Evolutionary conservation across 2,888 invertebrate genomes (phyloP).

Genomic region (Torymus texanus): DNA sequence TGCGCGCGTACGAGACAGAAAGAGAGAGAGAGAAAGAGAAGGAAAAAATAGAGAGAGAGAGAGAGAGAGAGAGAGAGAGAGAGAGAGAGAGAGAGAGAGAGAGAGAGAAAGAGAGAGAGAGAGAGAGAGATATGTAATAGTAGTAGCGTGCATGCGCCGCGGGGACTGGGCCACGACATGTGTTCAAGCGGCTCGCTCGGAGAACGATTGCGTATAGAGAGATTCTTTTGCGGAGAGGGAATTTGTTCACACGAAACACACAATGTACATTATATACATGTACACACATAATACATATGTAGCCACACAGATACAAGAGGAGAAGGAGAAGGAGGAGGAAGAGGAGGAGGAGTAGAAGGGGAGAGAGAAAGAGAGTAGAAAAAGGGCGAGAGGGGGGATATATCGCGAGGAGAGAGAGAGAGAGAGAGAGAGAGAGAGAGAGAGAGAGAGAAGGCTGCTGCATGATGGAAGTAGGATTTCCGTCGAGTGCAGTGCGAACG

Average conservation of each 20-base stretch:
- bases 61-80: slow-evolving; percentile 61
- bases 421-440: slow-evolving; percentile 17
- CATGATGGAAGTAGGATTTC: slow-evolving; percentile 28
- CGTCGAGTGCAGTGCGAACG: slow-evolving; percentile 7
- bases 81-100: neutral
- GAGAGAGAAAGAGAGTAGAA: neutral
- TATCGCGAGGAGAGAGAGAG: slow-evolving; percentile 25
- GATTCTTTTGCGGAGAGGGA: slow-evolving; percentile 4
- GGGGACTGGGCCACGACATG: slow-evolving; percentile 67
- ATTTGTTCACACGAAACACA: slow-evolving; percentile 53
- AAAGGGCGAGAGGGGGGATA: neutral
- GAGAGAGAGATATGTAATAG: slow-evolving; percentile 64
- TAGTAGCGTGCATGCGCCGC: slow-evolving; percentile 57
- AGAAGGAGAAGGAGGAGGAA: too few species aligned
- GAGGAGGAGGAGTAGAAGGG: too few species aligned
- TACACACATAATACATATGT: too few species aligned
- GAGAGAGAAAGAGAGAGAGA: slow-evolving; percentile 58
- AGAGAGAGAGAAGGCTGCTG: slow-evolving; percentile 1
- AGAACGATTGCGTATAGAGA: neutral
- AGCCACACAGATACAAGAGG: too few species aligned
- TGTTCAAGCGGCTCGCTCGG: slow-evolving; percentile 67
- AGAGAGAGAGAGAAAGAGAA: neutral
- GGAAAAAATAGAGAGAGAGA: slow-evolving; percentile 58
- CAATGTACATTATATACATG: slow-evolving; percentile 1
- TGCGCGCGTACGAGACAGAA: neutral